A percentile compares a stretch with the other conserved stretches of the same genome.
Conservation (phyloP, 2,113 vertebrate genomes). For the Sapayoa aenigma region DNA sequence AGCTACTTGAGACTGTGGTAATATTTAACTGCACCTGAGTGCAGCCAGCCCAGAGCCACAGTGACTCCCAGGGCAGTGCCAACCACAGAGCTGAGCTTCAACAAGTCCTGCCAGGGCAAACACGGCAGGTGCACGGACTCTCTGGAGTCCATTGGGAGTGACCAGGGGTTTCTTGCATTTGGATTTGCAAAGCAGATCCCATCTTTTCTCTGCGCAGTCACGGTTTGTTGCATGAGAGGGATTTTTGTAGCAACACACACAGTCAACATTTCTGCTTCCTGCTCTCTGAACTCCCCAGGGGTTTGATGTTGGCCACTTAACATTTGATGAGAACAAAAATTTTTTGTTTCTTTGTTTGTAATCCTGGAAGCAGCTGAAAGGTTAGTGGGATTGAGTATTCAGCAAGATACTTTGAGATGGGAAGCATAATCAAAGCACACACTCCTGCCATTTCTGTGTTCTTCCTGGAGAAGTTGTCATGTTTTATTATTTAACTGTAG, state of each 20-base stretch:
- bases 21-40: not conserved
- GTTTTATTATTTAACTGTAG: not conserved
- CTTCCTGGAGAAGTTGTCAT: not conserved
- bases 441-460: not conserved
- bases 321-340: no score
- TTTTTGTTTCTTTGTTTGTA: not conserved
- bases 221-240: not conserved
- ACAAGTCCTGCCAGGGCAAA: not conserved
- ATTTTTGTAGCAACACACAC: not conserved
- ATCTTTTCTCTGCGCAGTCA: accelerated
- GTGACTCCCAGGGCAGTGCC: not conserved
- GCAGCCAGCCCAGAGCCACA: accelerated
- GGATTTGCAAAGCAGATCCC: not conserved
- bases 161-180: not conserved
- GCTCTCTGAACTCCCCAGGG: not conserved
- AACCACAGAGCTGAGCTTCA: not conserved
- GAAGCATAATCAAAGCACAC: not conserved
- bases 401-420: not conserved
- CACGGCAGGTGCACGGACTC: not conserved
- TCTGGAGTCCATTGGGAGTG: not conserved
- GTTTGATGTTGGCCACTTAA: not conserved
- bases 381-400: not conserved
- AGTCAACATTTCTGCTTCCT: not conserved
- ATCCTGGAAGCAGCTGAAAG: not conserved
- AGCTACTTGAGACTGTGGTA: not conserved